Evolutionary conservation across 1,140 invertebrate genomes (phyloP), one percentile per base, ranked within the genome.

Genomic region (Sweltsa coloradensis): DNA sequence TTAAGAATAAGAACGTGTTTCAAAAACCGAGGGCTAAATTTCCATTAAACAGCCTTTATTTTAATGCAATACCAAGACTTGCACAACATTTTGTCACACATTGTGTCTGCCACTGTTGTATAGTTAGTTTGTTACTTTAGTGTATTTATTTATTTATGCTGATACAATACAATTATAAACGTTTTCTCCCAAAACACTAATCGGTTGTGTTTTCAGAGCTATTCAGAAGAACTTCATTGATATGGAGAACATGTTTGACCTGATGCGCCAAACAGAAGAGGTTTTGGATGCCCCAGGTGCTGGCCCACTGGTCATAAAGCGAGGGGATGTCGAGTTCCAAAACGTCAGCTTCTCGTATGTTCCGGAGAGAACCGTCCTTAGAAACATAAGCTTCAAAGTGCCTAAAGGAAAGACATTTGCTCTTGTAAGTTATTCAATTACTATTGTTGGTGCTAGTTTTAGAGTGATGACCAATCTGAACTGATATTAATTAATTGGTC

Each of bases 171-270:
- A n/a, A n/a, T n/a, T n/a, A n/a, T n/a, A n/a, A n/a, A n/a, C n/a
- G n/a, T n/a, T n/a, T n/a, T n/a, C n/a, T n/a, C n/a, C n/a, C n/a
- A n/a, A n/a, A n/a, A n/a, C n/a, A n/a, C n/a, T 36, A 9, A 2
- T 36, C 6, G 18, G 5, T 23, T 54, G 53, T 50, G 49, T 53
- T 60, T 62, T 43, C 59, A 92, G 91, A 60, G 85, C 89, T 39
- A 95, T 98, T 51, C 94, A 98, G 60, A 90, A 91, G 63, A 90
- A 93, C 60, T 97, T 99, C 60, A 81, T 97, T 21, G 95, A 98
- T 57, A 98, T 98, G 95, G 95, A 98, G 70, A 97, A 98, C 62
- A 97, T 99, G 94, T 93, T 98, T 67, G 92, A 97, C 45, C 62
- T 99, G 39, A 68, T 99, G 41, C 76, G 81, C 41, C 85, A 93